A percentile compares a stretch with the other conserved stretches of the same genome.
phyloP scores from a whole-genome alignment of 2,888 invertebrate species.

The Trachelus iudaicus region DNA sequence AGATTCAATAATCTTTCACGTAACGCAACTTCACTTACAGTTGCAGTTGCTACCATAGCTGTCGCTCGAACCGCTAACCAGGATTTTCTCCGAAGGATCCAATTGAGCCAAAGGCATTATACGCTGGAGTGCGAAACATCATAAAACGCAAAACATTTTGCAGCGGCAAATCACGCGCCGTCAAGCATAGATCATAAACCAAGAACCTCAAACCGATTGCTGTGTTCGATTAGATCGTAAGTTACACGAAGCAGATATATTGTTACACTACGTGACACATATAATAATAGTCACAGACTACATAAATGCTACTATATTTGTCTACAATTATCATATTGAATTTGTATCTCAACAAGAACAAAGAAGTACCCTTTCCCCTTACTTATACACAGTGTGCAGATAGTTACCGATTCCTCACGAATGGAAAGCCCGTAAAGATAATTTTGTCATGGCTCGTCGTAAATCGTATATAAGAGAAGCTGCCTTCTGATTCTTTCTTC shows the following conservation, averaged over 20 bases:
- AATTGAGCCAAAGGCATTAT: neutral
- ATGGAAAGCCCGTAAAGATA: neutral
- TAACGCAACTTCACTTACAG: neutral
- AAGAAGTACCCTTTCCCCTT: neutral
- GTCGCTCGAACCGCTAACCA: neutral
- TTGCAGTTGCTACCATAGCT: neutral
- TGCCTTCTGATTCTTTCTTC: slow-evolving; percentile 5
- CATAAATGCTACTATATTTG: slow-evolving; percentile 1
- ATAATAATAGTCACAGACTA: neutral
- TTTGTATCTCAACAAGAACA: slow-evolving; percentile 18
- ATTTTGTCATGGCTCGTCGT: neutral
- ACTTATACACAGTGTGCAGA: neutral
- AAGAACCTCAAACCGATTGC: slow-evolving; percentile 32
- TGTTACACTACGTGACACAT: slow-evolving; percentile 26
- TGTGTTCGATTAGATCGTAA: slow-evolving; percentile 43
- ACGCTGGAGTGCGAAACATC: slow-evolving; percentile 7
- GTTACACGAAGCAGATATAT: slow-evolving; percentile 27
- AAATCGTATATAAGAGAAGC: neutral
- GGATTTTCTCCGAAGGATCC: slow-evolving; percentile 5
- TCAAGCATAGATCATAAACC: slow-evolving; percentile 33
- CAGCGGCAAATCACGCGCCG: slow-evolving; percentile 26
- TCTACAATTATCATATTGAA: slow-evolving; percentile 33
- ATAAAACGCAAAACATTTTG: slow-evolving; percentile 26
- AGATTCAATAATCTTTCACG: neutral
- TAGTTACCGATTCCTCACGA: neutral